phyloP scores from a whole-genome alignment of 2,888 invertebrate species.

The Ophraella communa region DNA sequence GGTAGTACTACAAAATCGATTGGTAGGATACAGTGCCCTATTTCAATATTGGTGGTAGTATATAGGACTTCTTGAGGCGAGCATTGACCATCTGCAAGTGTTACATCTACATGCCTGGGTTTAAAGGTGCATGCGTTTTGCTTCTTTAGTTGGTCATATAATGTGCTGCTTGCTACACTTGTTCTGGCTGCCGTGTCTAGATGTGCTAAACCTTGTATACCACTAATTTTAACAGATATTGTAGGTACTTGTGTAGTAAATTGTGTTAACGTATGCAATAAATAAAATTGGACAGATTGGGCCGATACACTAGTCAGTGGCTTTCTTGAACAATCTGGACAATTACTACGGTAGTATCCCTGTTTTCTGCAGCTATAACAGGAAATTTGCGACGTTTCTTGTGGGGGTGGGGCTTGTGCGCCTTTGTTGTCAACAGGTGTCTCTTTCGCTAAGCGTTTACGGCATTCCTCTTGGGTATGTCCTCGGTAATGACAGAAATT shows the following conservation, averaged over 20 bases:
- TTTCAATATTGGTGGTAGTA: too few species aligned
- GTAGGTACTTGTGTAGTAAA: slow-evolving; percentile 9
- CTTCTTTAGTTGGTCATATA: slow-evolving; percentile 1
- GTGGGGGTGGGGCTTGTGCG: background rate
- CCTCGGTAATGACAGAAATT: slow-evolving; percentile 4
- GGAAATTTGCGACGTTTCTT: background rate
- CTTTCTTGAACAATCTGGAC: too few species aligned
- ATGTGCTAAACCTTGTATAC: slow-evolving; percentile 9
- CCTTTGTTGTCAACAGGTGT: background rate
- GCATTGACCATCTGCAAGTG: slow-evolving; percentile 15
- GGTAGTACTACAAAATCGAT: slow-evolving; percentile 25
- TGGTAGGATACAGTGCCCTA: slow-evolving; percentile 1
- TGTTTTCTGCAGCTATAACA: slow-evolving; percentile 8
- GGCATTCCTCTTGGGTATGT: slow-evolving; percentile 8
- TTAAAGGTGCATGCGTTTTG: background rate
- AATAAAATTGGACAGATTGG: background rate
- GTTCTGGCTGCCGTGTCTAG: slow-evolving; percentile 25
- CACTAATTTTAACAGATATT: background rate
- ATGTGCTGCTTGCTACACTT: background rate
- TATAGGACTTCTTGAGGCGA: slow-evolving; percentile 1
- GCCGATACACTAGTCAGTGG: too few species aligned
- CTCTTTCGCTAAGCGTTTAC: background rate
- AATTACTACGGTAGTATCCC: too few species aligned
- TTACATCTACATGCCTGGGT: background rate
- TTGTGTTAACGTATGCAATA: background rate